These are phyloP conservation scores for Masticophis lateralis DNA, from an alignment of 2,797 vertebrate species.

Conservation along the genomic window DNA sequence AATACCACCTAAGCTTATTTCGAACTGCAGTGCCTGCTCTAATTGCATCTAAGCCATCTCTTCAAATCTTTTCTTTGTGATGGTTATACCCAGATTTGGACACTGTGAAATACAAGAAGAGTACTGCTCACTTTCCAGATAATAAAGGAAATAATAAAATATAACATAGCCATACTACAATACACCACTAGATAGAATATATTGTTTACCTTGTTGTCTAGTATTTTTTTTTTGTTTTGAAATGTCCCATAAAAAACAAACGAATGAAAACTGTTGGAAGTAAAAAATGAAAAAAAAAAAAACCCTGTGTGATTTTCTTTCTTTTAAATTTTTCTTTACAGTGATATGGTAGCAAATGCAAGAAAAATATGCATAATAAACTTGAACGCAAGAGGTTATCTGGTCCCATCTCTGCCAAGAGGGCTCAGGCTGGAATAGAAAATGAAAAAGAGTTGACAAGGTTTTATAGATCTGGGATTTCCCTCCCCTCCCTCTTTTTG, in stretches of 20 bases:
- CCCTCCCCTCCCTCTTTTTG: slow-evolving; percentile 59
- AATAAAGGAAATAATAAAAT: slow-evolving; percentile 49
- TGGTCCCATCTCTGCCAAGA: slow-evolving; percentile 65
- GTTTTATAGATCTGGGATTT: neutral
- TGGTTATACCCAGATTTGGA: slow-evolving; percentile 51
- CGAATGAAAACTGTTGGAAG: slow-evolving; percentile 68
- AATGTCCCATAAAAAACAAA: slow-evolving; percentile 73
- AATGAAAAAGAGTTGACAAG: slow-evolving; percentile 49
- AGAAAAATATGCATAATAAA: slow-evolving; percentile 62
- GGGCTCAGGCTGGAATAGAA: slow-evolving; percentile 64
- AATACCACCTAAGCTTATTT: slow-evolving; percentile 27
- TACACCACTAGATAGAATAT: slow-evolving; percentile 69
- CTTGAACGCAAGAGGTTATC: slow-evolving; percentile 58
- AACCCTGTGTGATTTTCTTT: slow-evolving; percentile 53
- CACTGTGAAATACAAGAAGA: slow-evolving; percentile 51
- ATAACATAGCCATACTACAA: slow-evolving; percentile 59
- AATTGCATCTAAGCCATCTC: slow-evolving; percentile 41
- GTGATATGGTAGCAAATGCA: slow-evolving; percentile 74
- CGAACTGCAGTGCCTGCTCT: slow-evolving; percentile 53
- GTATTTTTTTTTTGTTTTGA: slow-evolving; percentile 56
- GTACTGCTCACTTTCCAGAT: slow-evolving; percentile 47
- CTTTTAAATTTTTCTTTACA: slow-evolving; percentile 63
- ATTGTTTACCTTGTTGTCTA: slow-evolving; percentile 57
- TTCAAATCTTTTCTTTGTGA: slow-evolving; percentile 30
- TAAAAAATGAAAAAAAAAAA: slow-evolving; percentile 73